Conservation (phyloP, 2,113 vertebrate species). For the Nothobranchius furzeri region DNA sequence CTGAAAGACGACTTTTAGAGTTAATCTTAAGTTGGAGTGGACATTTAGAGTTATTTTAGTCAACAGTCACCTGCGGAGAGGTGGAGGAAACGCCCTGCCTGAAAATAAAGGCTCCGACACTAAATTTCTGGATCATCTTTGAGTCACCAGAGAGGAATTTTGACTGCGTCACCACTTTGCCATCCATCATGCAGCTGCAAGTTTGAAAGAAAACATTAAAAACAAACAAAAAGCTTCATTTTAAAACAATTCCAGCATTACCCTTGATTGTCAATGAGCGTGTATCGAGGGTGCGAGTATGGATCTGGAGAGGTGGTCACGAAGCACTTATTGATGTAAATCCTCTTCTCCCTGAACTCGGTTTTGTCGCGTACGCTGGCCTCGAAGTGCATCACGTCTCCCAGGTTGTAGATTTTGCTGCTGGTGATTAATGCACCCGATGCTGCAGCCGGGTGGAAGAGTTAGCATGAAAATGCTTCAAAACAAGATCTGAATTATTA, state of each 20-base stretch:
- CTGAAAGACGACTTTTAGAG: conserved; percentile 32
- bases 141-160: conserved; percentile 45
- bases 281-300: conserved; percentile 34
- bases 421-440: conserved; percentile 37
- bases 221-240: neutral
- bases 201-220: neutral
- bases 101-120: conserved; percentile 62
- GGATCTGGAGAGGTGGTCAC: conserved; percentile 38
- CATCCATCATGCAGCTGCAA: conserved; percentile 74
- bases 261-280: conserved; percentile 69
- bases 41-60: neutral
- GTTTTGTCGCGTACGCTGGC: conserved; percentile 8
- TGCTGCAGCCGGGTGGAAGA: conserved; percentile 24
- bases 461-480: neutral
- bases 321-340: conserved; percentile 71
- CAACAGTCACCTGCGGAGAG: conserved; percentile 36
- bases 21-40: neutral
- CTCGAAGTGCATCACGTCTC: conserved; percentile 67
- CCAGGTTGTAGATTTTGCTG: conserved; percentile 36
- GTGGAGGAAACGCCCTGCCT: neutral
- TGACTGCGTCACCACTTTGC: conserved; percentile 33
- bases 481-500: no score
- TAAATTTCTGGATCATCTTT: conserved; percentile 45
- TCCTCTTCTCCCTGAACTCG: neutral
- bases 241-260: conserved; percentile 25